Evolutionary conservation across 2,113 vertebrate genomes (phyloP).

Genomic region (Leucosticte australis): DNA sequence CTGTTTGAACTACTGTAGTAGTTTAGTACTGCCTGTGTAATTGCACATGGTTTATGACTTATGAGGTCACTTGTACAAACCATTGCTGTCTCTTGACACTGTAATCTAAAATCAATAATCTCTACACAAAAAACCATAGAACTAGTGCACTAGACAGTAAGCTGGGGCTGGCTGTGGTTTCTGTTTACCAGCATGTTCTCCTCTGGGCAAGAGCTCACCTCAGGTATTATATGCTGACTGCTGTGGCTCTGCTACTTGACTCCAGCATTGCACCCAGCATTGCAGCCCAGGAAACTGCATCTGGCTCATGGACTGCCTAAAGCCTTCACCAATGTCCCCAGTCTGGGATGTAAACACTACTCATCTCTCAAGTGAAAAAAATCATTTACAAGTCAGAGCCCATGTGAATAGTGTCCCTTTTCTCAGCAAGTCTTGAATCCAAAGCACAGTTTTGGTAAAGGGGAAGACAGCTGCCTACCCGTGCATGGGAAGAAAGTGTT

Average conservation of each 20-base stretch:
- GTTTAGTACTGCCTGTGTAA: not conserved
- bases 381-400: not conserved
- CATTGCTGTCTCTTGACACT: not conserved
- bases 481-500: not conserved
- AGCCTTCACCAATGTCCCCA: not conserved
- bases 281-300: not conserved
- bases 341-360: not conserved
- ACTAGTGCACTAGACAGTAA: not conserved
- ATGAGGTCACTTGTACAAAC: not conserved
- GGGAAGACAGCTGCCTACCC: not conserved
- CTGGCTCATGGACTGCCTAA: not conserved
- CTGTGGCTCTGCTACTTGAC: not conserved
- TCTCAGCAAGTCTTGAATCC: not conserved
- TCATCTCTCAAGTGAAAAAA: not conserved
- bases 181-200: not conserved
- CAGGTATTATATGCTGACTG: not conserved
- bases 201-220: not conserved
- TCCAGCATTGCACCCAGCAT: not conserved
- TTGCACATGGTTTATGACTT: not conserved
- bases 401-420: not conserved
- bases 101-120: not conserved
- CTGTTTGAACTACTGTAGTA: not conserved
- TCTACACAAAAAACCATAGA: not conserved
- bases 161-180: not conserved
- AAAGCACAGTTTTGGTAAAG: not conserved